These are phyloP conservation scores for Agrypnus murinus DNA, from an alignment of 2,888 invertebrate genomes.

Conservation along the genomic window DNA sequence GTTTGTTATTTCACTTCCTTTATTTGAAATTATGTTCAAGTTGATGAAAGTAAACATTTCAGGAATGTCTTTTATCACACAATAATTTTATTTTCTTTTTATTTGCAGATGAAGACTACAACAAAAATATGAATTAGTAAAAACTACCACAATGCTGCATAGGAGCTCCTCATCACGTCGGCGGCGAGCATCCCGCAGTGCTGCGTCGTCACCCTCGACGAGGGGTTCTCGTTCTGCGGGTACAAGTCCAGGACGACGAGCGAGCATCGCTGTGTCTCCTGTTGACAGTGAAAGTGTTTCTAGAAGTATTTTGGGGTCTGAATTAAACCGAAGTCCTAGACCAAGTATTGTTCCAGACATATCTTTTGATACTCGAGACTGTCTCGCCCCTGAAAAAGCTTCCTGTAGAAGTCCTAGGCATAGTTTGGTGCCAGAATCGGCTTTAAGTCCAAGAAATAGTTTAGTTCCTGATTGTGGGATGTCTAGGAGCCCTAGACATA, in stretches of 20 bases:
- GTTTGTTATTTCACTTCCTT: background rate
- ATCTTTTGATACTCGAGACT: constrained; percentile 68
- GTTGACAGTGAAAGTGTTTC: constrained; percentile 64
- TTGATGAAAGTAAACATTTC: too few relatives aligned
- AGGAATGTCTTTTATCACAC: too few relatives aligned
- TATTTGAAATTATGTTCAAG: too few relatives aligned
- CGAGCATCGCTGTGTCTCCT: constrained; percentile 69
- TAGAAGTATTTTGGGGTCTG: constrained; percentile 65
- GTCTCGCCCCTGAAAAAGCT: constrained; percentile 71
- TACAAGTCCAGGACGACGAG: constrained; percentile 68
- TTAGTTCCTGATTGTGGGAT: constrained; percentile 76
- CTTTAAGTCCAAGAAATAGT: constrained; percentile 75
- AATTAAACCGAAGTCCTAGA: constrained; percentile 71
- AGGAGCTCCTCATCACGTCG: constrained; percentile 81
- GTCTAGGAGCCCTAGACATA: constrained; percentile 71
- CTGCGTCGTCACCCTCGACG: constrained; percentile 78
- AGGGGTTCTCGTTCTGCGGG: constrained; percentile 72
- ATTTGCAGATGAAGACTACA: constrained; percentile 6
- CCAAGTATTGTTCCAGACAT: constrained; percentile 69
- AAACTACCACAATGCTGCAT: constrained; percentile 74
- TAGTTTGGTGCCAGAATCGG: constrained; percentile 75
- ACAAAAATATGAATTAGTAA: background rate
- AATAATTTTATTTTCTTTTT: constrained; percentile 1
- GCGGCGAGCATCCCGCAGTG: constrained; percentile 79
- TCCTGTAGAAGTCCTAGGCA: constrained; percentile 75